A percentile compares a stretch with the other conserved stretches of the same genome.
phyloP scores from a whole-genome alignment of 2,888 invertebrate species.

The Tipula helvola region DNA sequence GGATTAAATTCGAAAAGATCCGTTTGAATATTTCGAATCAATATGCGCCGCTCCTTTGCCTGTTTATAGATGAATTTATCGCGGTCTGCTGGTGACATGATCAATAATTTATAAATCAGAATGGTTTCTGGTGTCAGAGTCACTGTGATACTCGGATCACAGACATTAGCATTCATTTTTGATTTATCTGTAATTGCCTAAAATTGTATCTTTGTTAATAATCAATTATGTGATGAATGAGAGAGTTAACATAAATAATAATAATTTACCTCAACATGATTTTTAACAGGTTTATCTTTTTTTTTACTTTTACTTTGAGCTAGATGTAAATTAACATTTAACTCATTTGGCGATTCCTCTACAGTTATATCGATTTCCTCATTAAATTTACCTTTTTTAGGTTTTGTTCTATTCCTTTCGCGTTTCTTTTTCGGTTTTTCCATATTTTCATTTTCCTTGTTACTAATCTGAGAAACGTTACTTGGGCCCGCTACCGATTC shows the following conservation, averaged over 20 bases:
- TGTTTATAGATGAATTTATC: constrained; percentile 10
- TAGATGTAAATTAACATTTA: neutral
- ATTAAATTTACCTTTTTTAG: neutral
- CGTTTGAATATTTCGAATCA: neutral
- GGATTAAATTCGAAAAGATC: constrained; percentile 10
- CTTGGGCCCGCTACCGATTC: neutral
- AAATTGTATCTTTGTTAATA: neutral
- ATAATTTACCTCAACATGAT: neutral
- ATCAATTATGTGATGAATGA: neutral
- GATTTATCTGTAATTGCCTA: neutral
- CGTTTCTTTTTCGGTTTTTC: neutral
- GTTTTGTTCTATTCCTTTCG: neutral
- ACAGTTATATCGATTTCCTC: neutral
- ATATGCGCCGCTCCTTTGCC: constrained; percentile 10
- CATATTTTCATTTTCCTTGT: neutral
- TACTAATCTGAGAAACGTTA: neutral
- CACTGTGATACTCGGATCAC: neutral
- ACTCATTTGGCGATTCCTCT: neutral
- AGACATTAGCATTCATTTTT: neutral
- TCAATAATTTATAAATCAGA: neutral
- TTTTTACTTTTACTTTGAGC: neutral
- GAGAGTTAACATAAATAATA: neutral
- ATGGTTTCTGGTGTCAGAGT: neutral
- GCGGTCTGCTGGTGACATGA: neutral
- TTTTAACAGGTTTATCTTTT: neutral